Conservation (phyloP, 2,797 vertebrate genomes). For the Hozukius guyotensis region DNA sequence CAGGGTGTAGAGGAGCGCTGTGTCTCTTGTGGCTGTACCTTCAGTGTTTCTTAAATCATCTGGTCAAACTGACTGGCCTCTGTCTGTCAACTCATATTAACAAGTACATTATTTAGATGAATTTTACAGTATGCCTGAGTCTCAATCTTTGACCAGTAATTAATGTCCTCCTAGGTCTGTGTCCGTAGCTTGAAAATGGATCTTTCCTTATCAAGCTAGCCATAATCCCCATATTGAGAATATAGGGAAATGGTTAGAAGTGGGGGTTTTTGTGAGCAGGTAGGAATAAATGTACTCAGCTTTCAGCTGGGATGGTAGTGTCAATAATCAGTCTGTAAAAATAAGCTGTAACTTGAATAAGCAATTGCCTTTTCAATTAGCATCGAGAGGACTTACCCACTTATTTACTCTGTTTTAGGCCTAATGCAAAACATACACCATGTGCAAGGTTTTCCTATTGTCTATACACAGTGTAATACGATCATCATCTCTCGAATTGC, state of each 20-base stretch:
- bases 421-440: not conserved
- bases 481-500: constrained; percentile 10
- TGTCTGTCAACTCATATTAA: not conserved
- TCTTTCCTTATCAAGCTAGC: not conserved
- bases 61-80: fast-evolving
- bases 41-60: not conserved
- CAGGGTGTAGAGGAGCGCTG: not conserved
- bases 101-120: not conserved
- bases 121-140: not conserved
- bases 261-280: not conserved
- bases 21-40: not conserved
- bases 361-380: not conserved
- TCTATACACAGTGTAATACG: constrained; percentile 28
- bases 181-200: not conserved
- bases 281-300: not conserved
- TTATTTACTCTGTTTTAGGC: not conserved
- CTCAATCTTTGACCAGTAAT: not conserved
- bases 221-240: not conserved
- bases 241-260: not conserved
- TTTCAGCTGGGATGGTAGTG: not conserved
- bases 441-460: constrained; percentile 19
- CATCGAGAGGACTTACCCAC: not conserved
- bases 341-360: not conserved
- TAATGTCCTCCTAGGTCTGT: not conserved
- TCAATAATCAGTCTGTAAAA: not conserved